Conservation (phyloP, 2,888 invertebrate species). For the Cataglyphis cursor region DNA sequence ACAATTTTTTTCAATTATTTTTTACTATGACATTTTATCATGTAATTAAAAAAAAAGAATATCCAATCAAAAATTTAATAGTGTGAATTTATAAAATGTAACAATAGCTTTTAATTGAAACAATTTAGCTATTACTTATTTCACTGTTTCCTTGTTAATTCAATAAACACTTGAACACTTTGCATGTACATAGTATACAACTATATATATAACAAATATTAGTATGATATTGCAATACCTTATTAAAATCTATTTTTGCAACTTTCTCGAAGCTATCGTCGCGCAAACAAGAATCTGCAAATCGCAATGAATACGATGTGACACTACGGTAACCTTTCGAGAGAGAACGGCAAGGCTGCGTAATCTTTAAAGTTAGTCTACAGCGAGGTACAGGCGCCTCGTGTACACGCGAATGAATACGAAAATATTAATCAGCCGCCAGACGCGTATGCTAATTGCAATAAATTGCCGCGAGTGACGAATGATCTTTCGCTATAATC, state of each 20-base stretch:
- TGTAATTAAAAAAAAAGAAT: neutral
- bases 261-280: constrained; percentile 20
- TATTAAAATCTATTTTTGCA: constrained; percentile 18
- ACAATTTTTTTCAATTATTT: neutral
- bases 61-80: neutral
- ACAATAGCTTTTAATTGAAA: neutral
- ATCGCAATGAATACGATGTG: constrained; percentile 9
- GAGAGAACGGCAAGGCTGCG: constrained; percentile 53
- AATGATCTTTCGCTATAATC: constrained; percentile 30
- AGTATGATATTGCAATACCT: constrained; percentile 6
- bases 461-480: constrained; percentile 18
- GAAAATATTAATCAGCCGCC: constrained; percentile 59
- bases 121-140: neutral
- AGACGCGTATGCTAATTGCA: constrained; percentile 30
- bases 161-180: neutral
- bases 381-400: constrained; percentile 5
- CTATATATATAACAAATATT: neutral
- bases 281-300: constrained; percentile 22
- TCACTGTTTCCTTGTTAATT: neutral
- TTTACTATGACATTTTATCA: neutral
- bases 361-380: constrained; percentile 32
- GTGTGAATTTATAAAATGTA: neutral
- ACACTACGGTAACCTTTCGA: constrained; percentile 49
- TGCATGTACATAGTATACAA: neutral
- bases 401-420: neutral